Conservation (phyloP, 1,140 invertebrate species). For the Drosophila arawakana region DNA sequence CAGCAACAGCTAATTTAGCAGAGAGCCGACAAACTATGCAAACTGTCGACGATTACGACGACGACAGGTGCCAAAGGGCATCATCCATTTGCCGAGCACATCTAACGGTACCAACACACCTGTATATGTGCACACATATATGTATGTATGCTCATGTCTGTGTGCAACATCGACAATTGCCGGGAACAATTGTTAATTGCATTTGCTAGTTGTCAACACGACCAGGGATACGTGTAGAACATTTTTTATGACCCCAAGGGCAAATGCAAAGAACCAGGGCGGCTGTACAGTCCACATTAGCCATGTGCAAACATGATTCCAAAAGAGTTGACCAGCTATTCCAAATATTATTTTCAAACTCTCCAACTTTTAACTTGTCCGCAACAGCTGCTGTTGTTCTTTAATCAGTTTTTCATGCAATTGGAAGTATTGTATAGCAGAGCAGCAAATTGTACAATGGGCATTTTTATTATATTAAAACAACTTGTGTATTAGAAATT, state of each 20-base stretch:
- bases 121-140: conserved; percentile 10
- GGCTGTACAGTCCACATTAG: not conserved
- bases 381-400: conserved; percentile 29
- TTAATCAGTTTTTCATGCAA: not conserved
- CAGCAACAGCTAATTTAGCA: conserved; percentile 62
- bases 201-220: conserved; percentile 81
- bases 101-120: conserved; percentile 51
- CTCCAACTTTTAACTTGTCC: conserved; percentile 31
- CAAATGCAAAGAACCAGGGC: not conserved
- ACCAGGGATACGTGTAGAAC: conserved; percentile 57
- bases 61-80: conserved; percentile 80
- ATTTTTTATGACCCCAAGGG: conserved; percentile 49
- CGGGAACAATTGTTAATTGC: conserved; percentile 81
- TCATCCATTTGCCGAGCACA: conserved; percentile 58
- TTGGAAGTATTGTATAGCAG: too few relatives aligned
- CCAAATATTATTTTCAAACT: conserved; percentile 11
- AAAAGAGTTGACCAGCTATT: conserved; percentile 7
- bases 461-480: too few relatives aligned
- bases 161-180: conserved; percentile 49
- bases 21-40: conserved; percentile 66
- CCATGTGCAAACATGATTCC: conserved; percentile 1
- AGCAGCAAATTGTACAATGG: too few relatives aligned
- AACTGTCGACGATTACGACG: conserved; percentile 65
- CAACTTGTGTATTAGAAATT: too few relatives aligned
- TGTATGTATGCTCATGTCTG: conserved; percentile 15